Evolutionary conservation across 1,140 invertebrate genomes (phyloP), one percentile per base, ranked within the genome.

Genomic region (Drosophila ficusphila): DNA sequence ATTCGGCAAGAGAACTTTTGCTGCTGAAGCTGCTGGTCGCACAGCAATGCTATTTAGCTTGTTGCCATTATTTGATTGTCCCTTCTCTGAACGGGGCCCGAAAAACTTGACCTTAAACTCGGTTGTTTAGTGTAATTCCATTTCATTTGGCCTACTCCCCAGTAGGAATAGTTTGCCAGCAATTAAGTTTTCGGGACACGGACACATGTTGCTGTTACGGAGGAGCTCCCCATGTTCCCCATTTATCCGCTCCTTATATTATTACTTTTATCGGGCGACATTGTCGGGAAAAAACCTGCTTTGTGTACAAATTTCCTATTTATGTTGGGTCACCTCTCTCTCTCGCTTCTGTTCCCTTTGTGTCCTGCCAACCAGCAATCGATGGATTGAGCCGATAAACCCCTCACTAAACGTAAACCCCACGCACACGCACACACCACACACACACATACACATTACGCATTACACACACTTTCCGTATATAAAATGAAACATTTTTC

Each of bases 251-350:
- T 7, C 11, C 9, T 7, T 29, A 29, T 31, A 42, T 72, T 73
- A 72, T 72, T 72, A 73, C 69, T 46, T 73, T 73, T 73, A 73
- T 73, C 69, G 69, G 23, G 56, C 69, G 31, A 69, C 65, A 62
- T 72, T 72, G 53, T 60, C 48, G 60, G 72, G 42, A 54, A 51
- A 58, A 75, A 60, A 73, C 69, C 76, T 79, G 76, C 69, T 64
- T 79, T 79, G 76, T 79, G 51, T 79, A 76, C 76, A 79, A 83
- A 79, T 83, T 65, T 67, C 41, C 58, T 52, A 79, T 78, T 72
- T 78, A 83, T 78, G 54, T 38, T 18, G 67, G 70, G 68, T 62
- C 68, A 62, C 42, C 41, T 23, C 11, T 23, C n/a, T n/a, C n/a
- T n/a, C n/a, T n/a, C n/a, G n/a, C n/a, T n/a, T n/a, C n/a, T n/a